These are phyloP conservation scores for Osmoderma eremita DNA, from an alignment of 2,888 invertebrate genomes.

Conservation along the genomic window DNA sequence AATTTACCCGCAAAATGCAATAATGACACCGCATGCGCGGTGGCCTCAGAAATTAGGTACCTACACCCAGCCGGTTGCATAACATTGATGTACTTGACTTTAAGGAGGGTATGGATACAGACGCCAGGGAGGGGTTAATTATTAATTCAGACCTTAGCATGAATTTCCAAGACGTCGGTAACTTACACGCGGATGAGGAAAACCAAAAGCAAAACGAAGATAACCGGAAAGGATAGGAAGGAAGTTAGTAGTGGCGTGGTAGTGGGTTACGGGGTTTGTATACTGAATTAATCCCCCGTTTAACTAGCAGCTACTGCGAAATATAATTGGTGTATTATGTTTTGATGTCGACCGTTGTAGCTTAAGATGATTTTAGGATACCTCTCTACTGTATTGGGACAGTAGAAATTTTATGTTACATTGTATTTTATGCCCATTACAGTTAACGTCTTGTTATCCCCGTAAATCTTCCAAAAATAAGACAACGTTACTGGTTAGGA, in stretches of 20 bases:
- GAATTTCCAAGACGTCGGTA: constrained; percentile 23
- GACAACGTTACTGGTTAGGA: too few relatives aligned
- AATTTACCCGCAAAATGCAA: constrained; percentile 22
- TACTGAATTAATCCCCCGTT: constrained; percentile 3
- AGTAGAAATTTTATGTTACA: too few relatives aligned
- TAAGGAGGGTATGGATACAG: constrained; percentile 5
- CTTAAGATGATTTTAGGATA: too few relatives aligned
- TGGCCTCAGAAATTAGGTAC: constrained; percentile 10
- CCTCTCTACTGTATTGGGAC: too few relatives aligned
- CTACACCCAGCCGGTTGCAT: constrained; percentile 22
- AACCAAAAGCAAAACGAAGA: constrained; percentile 6
- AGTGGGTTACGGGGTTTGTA: not conserved
- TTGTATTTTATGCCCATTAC: too few relatives aligned
- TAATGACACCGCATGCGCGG: constrained; percentile 23
- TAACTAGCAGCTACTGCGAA: not conserved
- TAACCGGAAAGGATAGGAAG: not conserved
- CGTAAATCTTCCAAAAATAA: too few relatives aligned
- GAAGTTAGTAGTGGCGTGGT: not conserved
- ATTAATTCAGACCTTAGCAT: constrained; percentile 33
- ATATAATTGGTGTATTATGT: constrained; percentile 23
- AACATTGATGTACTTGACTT: constrained; percentile 21
- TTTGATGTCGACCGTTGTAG: not conserved
- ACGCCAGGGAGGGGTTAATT: constrained; percentile 7
- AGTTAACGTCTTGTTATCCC: too few relatives aligned
- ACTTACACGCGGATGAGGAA: constrained; percentile 13